Evolutionary conservation across 1,140 invertebrate genomes (phyloP).

Genomic region (Polyergus mexicanus): DNA sequence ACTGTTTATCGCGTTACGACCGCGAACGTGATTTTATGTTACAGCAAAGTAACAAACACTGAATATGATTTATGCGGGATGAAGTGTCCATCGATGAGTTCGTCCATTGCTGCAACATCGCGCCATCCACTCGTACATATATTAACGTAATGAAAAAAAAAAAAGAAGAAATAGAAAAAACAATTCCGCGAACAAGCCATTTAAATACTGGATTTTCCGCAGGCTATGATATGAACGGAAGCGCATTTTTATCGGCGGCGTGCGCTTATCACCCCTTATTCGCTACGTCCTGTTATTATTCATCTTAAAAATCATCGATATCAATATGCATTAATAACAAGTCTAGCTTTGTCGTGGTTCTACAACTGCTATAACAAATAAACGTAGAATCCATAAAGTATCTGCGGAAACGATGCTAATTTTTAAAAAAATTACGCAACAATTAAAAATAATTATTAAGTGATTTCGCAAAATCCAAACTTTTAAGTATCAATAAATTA

Average conservation of each 20-base stretch:
- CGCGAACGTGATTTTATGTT: conserved; percentile 15
- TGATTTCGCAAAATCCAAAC: background rate
- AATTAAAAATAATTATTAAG: too few relatives aligned
- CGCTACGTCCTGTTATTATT: conserved; percentile 28
- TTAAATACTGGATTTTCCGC: background rate
- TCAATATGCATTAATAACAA: conserved; percentile 40
- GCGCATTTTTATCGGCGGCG: background rate
- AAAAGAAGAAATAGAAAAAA: background rate
- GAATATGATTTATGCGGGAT: conserved; percentile 1
- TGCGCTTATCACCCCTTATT: conserved; percentile 42
- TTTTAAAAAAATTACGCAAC: conserved; percentile 5
- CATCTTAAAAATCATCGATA: conserved; percentile 39
- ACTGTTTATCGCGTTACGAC: conserved; percentile 35
- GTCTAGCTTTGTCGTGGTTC: conserved; percentile 3
- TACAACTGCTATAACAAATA: background rate
- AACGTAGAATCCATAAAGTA: background rate
- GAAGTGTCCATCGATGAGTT: background rate
- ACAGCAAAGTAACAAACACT: background rate
- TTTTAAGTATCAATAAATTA: background rate
- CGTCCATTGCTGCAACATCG: background rate
- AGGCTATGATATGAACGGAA: background rate
- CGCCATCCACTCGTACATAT: background rate
- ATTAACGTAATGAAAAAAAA: background rate
- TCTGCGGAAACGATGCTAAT: background rate
- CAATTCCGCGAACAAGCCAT: background rate